Base-by-base conservation (phyloP, 2,888 invertebrate genomes). In the Pasiphila rectangulata region DNA sequence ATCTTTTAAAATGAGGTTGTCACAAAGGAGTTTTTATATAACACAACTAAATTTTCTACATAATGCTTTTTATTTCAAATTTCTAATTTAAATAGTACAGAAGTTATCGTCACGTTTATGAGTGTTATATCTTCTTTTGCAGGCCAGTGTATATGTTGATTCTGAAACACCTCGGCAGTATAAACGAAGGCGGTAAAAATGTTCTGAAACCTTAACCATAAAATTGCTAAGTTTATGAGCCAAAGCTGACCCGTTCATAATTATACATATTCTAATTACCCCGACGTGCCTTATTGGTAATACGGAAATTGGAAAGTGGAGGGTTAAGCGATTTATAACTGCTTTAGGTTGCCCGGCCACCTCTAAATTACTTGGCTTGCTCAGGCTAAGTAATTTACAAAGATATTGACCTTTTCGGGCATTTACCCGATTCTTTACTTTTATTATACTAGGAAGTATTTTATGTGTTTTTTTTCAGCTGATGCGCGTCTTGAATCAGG, bases 291-390 rank as follows among this genome's bases (percentile, higher is more conserved):
- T 35, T 17, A 39, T 43, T 39, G 43, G 32, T 44, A 36, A 39
- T 39, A 44, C 39, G 30, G 39, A 34, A 29, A 35, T 48, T 39
- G 23, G 20, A 6, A 43, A 44, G n/a, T 36, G 39, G 19, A 39
- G 43, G 47, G 32, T 32, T 47, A 47, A 47, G 29, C 39, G 48
- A 48, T 48, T 48, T 48, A 43, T 48, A 44, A 44, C 30, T 35
- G 35, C 34, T 27, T 29, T 24, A 23, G 30, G 37, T 12, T 32
- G 16, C 23, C 21, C 21, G 23, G 39, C 27, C 12, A 27, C 21
- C 21, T 35, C 34, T 4, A 40, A 30, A 40, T 43, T 44, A 12
- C 43, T 32, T 2, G 25, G 23, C 32, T 35, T n/a, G 24, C 24
- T 23, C 7, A 5, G 20, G 2, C 36, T 46, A 25, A 34, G 25